These are phyloP conservation scores for Temnothorax ravouxi DNA, from an alignment of 2,888 invertebrate species.

Conservation along the genomic window DNA sequence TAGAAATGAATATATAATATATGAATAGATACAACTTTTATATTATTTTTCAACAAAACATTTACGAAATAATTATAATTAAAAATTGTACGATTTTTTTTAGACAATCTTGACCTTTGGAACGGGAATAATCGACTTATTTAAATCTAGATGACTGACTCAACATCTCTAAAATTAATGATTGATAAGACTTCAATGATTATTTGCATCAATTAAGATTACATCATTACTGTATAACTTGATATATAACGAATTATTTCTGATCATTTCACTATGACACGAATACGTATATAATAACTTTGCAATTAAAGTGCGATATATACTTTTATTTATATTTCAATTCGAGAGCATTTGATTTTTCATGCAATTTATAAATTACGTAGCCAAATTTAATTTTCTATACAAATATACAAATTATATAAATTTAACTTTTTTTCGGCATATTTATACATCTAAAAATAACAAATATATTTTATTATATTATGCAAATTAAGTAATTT, in stretches of 20 bases:
- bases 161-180: neutral
- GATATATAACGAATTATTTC: neutral
- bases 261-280: neutral
- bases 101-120: conserved; percentile 23
- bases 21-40: conserved; percentile 2
- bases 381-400: neutral
- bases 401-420: neutral
- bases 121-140: conserved; percentile 2
- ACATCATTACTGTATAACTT: neutral
- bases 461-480: conserved; percentile 18
- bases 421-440: neutral
- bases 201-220: conserved; percentile 1
- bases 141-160: conserved; percentile 17
- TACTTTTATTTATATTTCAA: neutral
- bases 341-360: neutral
- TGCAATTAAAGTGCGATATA: neutral
- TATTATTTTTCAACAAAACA: neutral
- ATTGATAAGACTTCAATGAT: conserved; percentile 8
- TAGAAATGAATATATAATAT: neutral
- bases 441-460: neutral
- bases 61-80: neutral
- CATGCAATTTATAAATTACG: conserved; percentile 8
- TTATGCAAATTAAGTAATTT: neutral
- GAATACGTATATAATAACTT: neutral
- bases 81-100: conserved; percentile 7